phyloP scores from a whole-genome alignment of 2,888 invertebrate species.

The Hermaeophaga mercurialis region DNA sequence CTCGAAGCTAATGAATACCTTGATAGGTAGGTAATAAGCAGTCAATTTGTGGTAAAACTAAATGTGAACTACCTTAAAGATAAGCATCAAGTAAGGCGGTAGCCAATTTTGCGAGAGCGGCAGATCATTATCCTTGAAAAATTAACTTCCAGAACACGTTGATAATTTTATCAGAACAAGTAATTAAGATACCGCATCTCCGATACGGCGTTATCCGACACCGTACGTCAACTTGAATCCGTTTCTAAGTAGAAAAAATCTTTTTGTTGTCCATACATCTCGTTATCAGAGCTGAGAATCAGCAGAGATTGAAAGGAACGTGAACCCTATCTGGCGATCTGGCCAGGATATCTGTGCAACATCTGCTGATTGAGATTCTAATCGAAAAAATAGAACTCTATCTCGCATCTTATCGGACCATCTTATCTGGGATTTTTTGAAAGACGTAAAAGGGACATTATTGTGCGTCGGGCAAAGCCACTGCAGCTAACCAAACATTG shows the following conservation, averaged over 20 bases:
- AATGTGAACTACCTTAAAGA: background rate
- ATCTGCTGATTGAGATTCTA: slow-evolving; percentile 46
- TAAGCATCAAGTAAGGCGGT: slow-evolving; percentile 10
- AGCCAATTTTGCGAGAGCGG: slow-evolving; percentile 15
- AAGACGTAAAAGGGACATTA: slow-evolving; percentile 46
- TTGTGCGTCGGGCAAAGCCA: slow-evolving; percentile 48
- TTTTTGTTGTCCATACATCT: slow-evolving; percentile 33
- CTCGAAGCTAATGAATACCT: too few species aligned
- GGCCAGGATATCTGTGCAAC: slow-evolving; percentile 42
- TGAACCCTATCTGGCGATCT: slow-evolving; percentile 38
- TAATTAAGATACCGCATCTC: slow-evolving; percentile 37
- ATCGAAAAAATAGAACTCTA: slow-evolving; percentile 42
- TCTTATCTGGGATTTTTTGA: slow-evolving; percentile 26
- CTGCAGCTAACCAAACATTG: slow-evolving; percentile 72
- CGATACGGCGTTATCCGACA: slow-evolving; percentile 35
- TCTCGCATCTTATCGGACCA: slow-evolving; percentile 53
- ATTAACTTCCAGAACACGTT: slow-evolving; percentile 28
- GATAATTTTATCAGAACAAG: slow-evolving; percentile 35
- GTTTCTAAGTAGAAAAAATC: slow-evolving; percentile 21
- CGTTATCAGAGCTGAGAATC: slow-evolving; percentile 35
- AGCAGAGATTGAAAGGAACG: slow-evolving; percentile 30
- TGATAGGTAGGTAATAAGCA: background rate
- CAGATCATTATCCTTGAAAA: slow-evolving; percentile 26
- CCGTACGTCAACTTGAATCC: slow-evolving; percentile 30
- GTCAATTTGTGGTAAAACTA: background rate